Evolutionary conservation across 2,113 vertebrate genomes (phyloP).

Genomic region (Cygnus atratus): DNA sequence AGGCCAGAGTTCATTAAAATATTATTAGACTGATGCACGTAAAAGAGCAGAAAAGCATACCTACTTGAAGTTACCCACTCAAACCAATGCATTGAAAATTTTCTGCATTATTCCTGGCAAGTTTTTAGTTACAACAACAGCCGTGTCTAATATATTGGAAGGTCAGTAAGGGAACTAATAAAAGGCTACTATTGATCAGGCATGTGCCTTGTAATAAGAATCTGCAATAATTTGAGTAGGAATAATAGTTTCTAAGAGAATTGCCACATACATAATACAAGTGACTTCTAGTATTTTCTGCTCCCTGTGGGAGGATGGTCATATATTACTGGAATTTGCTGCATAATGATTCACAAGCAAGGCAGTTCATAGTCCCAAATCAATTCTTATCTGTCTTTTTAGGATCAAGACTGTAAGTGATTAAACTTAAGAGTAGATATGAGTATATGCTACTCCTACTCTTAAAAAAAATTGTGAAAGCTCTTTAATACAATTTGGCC

Average conservation of each 20-base stretch:
- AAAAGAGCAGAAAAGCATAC: background rate
- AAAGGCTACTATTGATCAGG: constrained; percentile 19
- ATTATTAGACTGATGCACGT: background rate
- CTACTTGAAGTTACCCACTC: background rate
- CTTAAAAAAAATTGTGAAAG: background rate
- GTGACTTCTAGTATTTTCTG: constrained; percentile 25
- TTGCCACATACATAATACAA: constrained; percentile 3
- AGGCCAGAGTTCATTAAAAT: background rate
- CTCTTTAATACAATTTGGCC: background rate
- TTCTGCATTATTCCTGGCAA: background rate
- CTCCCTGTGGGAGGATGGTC: background rate
- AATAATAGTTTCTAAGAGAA: constrained; percentile 26
- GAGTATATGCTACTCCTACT: background rate
- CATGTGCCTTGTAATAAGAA: constrained; percentile 8
- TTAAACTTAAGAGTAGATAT: background rate
- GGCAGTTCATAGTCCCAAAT: constrained; percentile 5
- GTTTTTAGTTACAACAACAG: background rate
- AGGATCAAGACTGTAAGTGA: background rate
- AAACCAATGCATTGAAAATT: background rate
- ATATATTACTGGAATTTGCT: constrained; percentile 29
- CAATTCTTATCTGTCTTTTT: constrained; percentile 17
- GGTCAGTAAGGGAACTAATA: background rate
- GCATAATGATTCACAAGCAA: constrained; percentile 20
- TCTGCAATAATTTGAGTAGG: constrained; percentile 31
- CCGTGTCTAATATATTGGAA: background rate